Evolutionary conservation across 2,888 invertebrate species (phyloP).

Genomic region (Biston betularia): DNA sequence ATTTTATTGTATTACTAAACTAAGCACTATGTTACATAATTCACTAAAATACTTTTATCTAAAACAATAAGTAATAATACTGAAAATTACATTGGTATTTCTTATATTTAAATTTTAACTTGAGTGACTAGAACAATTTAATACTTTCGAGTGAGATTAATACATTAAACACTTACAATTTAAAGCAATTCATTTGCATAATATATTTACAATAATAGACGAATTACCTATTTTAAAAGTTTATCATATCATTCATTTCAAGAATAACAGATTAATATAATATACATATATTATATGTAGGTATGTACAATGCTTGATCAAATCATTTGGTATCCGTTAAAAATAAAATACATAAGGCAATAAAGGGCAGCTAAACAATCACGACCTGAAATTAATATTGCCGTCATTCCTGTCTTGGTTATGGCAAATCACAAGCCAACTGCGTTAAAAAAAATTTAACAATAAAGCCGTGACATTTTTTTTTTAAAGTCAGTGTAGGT

Average conservation of each 20-base stretch:
- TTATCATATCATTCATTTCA: not conserved
- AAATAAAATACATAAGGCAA: no score
- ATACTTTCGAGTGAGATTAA: conserved; percentile 36
- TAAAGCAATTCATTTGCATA: not conserved
- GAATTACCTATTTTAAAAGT: not conserved
- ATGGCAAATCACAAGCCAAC: no score
- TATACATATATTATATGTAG: no score
- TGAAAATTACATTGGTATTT: not conserved
- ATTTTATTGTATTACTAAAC: conserved; percentile 9
- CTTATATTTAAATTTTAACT: conserved; percentile 9
- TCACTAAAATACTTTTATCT: not conserved
- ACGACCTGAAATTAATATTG: no score
- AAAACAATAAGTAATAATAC: conserved; percentile 9
- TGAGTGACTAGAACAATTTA: conserved; percentile 43
- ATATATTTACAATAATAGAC: conserved; percentile 19
- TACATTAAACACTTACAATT: conserved; percentile 6
- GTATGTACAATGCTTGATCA: no score
- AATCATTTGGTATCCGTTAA: no score
- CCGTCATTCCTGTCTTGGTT: no score
- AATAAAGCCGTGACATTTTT: no score
- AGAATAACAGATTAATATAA: no score
- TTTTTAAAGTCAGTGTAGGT: no score
- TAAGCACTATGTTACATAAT: conserved; percentile 5
- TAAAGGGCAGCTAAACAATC: no score
- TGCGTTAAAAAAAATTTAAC: no score